Evolutionary conservation across 2,113 vertebrate species (phyloP), one percentile per base, ranked within the genome.

Genomic region (Halcyon senegalensis): DNA sequence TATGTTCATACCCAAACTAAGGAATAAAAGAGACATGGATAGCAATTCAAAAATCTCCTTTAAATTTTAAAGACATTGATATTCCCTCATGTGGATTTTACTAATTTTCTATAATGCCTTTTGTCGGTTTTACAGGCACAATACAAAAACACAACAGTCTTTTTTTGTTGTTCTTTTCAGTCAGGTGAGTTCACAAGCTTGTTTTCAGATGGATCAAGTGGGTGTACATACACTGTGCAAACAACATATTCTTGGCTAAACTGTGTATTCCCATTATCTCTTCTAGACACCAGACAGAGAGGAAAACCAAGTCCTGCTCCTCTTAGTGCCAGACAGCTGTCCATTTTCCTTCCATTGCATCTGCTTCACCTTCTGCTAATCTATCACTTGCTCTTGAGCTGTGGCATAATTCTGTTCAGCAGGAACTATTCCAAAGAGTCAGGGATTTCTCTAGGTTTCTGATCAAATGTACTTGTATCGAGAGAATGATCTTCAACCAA

Each of bases 291-390:
- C 24, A 95, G 81, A 79, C 81, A 96, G 94, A 96, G 93, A 70
- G 46, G 31, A 85, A 94, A 83, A 91, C 62, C 76, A 86, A 46
- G 37, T 93, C 70, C 62, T 95, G 58, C 74, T 91, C 90, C 78
- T 88, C 78, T 69, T 62, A 55, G 23, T 90, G 92, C 93, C 96
- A 97, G 72, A 96, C 93, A 96, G 87, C 96, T 96, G 95, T 73
- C 95, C 59, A 90, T 88, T 96, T 96, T 94, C 85, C 63, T 93
- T 83, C 85, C 20, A 63, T 58, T 93, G 82, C 95, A 95, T 90
- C 92, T 97, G 92, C 75, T 97, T 90, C 63, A 86, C 92, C 78
- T 96, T 96, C 93, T 96, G 90, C 73, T 94, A n/a, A 44, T 96
- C 39, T 95, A 55, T 46, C 30, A 86, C 46, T 77, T 94, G 55